These are phyloP conservation scores for Marcusenius ussheri DNA, from an alignment of 2,113 vertebrate species.

Conservation along the genomic window DNA sequence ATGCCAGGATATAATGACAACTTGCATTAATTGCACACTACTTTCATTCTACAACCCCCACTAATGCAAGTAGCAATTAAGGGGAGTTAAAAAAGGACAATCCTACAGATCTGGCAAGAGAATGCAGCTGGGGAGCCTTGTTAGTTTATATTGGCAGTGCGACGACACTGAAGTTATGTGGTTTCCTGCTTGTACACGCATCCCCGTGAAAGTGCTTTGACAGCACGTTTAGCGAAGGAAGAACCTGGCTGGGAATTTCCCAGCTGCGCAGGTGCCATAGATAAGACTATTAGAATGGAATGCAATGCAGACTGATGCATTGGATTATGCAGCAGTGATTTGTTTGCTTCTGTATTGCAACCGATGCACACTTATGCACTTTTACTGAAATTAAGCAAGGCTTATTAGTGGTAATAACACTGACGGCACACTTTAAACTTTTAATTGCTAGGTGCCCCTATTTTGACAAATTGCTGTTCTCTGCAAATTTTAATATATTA, in stretches of 20 bases:
- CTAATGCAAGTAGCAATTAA: conserved; percentile 35
- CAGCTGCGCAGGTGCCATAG: neutral
- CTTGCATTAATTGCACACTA: conserved; percentile 24
- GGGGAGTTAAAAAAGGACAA: neutral
- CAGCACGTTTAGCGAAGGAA: neutral
- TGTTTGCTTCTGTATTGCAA: no score
- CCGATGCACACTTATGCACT: no score
- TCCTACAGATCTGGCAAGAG: conserved; percentile 16
- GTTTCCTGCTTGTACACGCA: conserved; percentile 24
- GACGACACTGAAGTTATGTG: conserved; percentile 29
- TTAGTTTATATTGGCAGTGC: conserved; percentile 37
- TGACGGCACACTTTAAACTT: neutral
- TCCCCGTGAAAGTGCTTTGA: conserved; percentile 28
- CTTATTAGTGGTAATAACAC: neutral
- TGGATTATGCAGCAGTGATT: neutral
- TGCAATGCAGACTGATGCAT: neutral
- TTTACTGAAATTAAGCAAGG: neutral
- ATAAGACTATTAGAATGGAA: neutral
- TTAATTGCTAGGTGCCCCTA: neutral
- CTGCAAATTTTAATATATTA: neutral
- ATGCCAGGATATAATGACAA: conserved; percentile 7
- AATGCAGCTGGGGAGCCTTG: conserved; percentile 23
- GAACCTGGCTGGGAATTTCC: conserved; percentile 6
- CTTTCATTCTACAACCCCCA: conserved; percentile 27
- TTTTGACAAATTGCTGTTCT: neutral